phyloP scores from a whole-genome alignment of 2,797 vertebrate species.

The Fistularia commersonii region DNA sequence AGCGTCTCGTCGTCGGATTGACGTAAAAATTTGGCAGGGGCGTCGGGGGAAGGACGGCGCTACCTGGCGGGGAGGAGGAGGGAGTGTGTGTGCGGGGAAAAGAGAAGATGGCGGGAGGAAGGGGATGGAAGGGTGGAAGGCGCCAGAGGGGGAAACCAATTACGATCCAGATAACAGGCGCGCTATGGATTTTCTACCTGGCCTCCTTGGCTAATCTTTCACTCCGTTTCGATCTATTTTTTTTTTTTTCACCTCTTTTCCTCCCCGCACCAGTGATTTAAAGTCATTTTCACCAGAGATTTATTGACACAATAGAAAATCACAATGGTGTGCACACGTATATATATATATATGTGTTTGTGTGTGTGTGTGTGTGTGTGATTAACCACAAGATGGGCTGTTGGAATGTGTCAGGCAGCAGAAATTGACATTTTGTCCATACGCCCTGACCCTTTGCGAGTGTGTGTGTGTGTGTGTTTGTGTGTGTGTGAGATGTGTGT shows the following conservation, averaged over 20 bases:
- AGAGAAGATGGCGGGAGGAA: conserved; percentile 15
- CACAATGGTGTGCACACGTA: conserved; percentile 7
- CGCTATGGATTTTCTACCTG: conserved; percentile 69
- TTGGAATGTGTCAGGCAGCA: conserved; percentile 57
- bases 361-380: conserved; percentile 16
- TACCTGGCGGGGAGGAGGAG: conserved; percentile 20
- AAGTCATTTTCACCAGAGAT: conserved; percentile 31
- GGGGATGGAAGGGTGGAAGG: conserved; percentile 18
- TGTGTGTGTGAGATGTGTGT: too few relatives aligned
- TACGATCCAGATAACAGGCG: conserved; percentile 68
- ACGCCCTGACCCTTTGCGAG: conserved; percentile 9
- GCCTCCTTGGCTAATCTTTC: conserved; percentile 43
- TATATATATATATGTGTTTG: conserved; percentile 13
- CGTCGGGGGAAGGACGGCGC: too few relatives aligned
- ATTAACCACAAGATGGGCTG: conserved; percentile 53
- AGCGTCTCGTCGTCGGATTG: too few relatives aligned
- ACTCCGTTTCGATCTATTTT: conserved; percentile 34
- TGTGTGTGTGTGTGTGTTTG: conserved; percentile 21
- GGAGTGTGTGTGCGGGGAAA: too few relatives aligned
- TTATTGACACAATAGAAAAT: conserved; percentile 33
- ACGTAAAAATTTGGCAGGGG: too few relatives aligned
- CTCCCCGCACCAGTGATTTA: conserved; percentile 28
- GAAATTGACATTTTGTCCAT: conserved; percentile 62
- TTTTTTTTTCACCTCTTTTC: conserved; percentile 11
- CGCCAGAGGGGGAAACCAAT: conserved; percentile 60